Evolutionary conservation across 1,140 invertebrate species (phyloP), one percentile per base, ranked within the genome.

Genomic region (Euura lappo): DNA sequence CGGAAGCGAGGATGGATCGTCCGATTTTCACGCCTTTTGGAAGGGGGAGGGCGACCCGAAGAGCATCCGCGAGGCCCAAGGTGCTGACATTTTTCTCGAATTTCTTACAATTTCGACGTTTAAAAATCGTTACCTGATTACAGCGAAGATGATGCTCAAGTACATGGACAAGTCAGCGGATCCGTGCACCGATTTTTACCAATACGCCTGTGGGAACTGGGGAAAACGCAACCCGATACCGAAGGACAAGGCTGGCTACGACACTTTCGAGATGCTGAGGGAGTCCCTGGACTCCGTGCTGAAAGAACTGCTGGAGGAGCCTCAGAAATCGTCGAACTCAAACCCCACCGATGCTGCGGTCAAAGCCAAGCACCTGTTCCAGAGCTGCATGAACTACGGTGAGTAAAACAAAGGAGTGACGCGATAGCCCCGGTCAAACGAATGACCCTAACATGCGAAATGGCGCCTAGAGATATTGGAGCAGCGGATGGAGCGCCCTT

Each of bases 151-250:
- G 74, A 95, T 95, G 93, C 87, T 89, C 75, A 90, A 91, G 72
- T 94, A 93, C 77, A 96, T 97, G 93, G 94, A 97, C 79, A 83
- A 79, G 1, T 87, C 83, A 13, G 91, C 91, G 0, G 91, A 97
- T 86, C 97, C 97, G 0, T 99, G 97, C 83, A 87, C 94, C 2
- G 96, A 99, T 84, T 98, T 98, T 84, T 98, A 97, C 84, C 91
- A 95, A 79, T 98, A 93, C 80, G 93, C 96, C 0, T 98, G 96
- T 82, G 96, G 96, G 11, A 94, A 95, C 76, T 97, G 96, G 96
- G 91, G 93, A 44, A 90, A 91, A 44, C 87, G 92, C 65, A 95
- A 97, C 87, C 94, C 94, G 1, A 96, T 97, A 75, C 96, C 96
- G 4, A 93, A 92, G 76, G 95, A 96, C 80, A 93, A 94, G 84